phyloP scores from a whole-genome alignment of 2,888 invertebrate species.

The Lycocerus yunnanus region DNA sequence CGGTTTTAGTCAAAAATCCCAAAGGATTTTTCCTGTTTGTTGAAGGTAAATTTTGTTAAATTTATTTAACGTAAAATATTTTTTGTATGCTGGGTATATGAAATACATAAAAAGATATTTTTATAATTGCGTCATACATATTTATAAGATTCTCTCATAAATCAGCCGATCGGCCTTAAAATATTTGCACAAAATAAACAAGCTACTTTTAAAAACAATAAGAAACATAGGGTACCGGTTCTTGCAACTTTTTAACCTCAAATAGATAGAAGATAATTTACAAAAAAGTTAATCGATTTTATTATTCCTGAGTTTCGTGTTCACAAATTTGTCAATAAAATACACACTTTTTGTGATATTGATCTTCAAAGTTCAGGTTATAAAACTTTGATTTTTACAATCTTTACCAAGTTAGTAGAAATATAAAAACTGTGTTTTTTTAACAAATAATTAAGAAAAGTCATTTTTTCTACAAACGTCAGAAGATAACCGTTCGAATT shows the following conservation, averaged over 20 bases:
- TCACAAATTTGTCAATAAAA: not conserved
- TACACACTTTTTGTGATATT: not conserved
- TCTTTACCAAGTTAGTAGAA: not conserved
- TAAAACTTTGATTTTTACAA: not conserved
- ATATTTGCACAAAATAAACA: not conserved
- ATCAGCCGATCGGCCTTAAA: no score
- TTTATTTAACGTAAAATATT: not conserved
- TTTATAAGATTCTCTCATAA: no score
- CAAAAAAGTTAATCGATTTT: no score
- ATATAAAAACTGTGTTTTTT: no score
- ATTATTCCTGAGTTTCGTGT: not conserved
- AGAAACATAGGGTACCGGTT: no score
- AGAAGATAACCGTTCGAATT: no score
- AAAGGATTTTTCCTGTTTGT: conserved; percentile 77
- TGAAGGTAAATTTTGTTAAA: conserved; percentile 65
- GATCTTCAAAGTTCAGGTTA: not conserved
- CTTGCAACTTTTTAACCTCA: no score
- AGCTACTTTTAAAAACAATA: not conserved
- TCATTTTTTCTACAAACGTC: no score
- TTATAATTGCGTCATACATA: not conserved
- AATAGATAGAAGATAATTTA: no score
- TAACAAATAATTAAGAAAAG: no score
- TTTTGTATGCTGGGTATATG: not conserved
- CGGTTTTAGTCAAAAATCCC: conserved; percentile 71
- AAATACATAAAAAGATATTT: not conserved